A percentile compares a stretch with the other conserved stretches of the same genome.
Evolutionary conservation across 2,113 vertebrate genomes (phyloP).

Genomic region (Psittacara wagleri): DNA sequence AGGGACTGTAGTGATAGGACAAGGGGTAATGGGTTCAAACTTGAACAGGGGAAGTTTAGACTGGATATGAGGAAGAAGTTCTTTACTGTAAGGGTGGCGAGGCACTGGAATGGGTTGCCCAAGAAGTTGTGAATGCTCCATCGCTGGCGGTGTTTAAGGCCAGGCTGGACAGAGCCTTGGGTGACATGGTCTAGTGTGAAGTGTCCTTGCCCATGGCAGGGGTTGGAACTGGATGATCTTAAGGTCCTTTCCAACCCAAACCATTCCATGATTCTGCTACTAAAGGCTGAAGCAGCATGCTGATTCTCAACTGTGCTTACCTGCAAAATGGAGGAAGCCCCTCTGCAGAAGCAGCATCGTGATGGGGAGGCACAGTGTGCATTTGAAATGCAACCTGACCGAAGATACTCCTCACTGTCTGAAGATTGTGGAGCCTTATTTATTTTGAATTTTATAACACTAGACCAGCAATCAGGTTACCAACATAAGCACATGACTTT

Average conservation of each 20-base stretch:
- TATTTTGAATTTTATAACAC: neutral
- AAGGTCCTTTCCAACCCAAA: neutral
- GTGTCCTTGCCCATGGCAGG: neutral
- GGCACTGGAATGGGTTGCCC: no score
- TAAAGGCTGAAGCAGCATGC: neutral
- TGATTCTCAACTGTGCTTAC: neutral
- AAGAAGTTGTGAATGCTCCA: no score
- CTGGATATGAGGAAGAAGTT: no score
- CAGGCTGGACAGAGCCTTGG: neutral
- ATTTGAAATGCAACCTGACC: neutral
- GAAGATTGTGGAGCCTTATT: neutral
- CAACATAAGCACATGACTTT: neutral
- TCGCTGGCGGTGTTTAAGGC: no score
- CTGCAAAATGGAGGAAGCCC: neutral
- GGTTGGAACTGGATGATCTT: neutral
- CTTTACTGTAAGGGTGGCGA: no score
- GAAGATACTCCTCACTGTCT: neutral
- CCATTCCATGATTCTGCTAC: neutral
- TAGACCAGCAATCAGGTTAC: neutral
- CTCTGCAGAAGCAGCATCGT: neutral
- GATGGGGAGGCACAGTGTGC: accelerated
- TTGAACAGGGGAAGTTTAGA: no score
- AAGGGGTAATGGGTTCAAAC: no score
- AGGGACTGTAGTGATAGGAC: no score
- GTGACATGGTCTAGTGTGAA: neutral